Base-by-base conservation (phyloP, 2,113 vertebrate species). In the Suricata suricatta region DNA sequence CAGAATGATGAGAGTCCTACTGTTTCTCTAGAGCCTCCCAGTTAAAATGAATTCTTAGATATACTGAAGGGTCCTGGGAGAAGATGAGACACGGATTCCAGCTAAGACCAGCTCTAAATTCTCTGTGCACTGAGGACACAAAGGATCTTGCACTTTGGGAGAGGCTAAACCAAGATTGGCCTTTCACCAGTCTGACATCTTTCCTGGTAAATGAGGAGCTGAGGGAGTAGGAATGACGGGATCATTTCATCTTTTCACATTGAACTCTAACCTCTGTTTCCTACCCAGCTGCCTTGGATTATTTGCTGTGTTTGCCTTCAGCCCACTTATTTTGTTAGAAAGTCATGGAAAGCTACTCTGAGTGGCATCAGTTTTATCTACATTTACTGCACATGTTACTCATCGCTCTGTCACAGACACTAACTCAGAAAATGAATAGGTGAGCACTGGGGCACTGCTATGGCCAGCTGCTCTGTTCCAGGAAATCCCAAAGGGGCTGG, bases 131-230 rank as follows among this genome's bases (percentile, higher is more conserved):
- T 47, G 33, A 95, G 52, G 83, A 92, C 66, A 33, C 41, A 74
- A 81, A 95, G 84, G 89, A 93, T 15, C 94, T 97, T 69, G 14
- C 57, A 2, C 35, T 97, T 97, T 38, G 11, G 4, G 23, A 33
- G 83, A 97, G 23, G 66, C 72, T 83, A 96, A 97, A 89, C 89
- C 92, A 63, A 97, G 97, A 71, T 96, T 98, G 97, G 94, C 72
- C 86, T 54, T 98, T 98, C 93, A 84, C 77, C 35, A 8, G 68
- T 90, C 96, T 98, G 96, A 95, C 90, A 89, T 71, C 66, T 98
- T 94, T 74, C 64, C 63, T 82, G 97, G 76, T 95, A 98, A 98
- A 98, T 97, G 86, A 97, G 93, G 94, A 94, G 57, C 68, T 97
- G 12, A 66, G 98, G 97, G 97, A 99, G 76, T 93, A 96, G 81